Percentiles rank a stretch among this genome's conserved stretches.
Conservation (phyloP, 2,797 vertebrate genomes). For the Prunella strophiata region DNA sequence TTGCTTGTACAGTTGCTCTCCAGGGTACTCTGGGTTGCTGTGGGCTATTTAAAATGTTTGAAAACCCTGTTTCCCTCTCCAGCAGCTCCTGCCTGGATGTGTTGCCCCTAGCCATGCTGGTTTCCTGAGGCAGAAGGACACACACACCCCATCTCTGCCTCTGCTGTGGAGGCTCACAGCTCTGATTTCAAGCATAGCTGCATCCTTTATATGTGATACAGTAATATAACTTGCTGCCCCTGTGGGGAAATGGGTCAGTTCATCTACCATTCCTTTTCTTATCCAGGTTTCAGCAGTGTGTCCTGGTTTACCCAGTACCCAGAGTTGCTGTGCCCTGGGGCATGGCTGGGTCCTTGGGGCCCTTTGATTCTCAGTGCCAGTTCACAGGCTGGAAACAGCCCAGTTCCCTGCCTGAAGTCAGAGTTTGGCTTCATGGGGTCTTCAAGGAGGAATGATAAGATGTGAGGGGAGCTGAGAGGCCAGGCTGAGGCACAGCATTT, state of each 20-base stretch:
- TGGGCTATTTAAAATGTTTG: background rate
- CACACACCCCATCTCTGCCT: accelerated
- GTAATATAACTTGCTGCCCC: background rate
- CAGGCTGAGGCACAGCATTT: background rate
- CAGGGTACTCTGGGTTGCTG: background rate
- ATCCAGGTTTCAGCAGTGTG: background rate
- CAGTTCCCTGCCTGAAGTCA: background rate
- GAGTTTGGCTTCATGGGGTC: accelerated
- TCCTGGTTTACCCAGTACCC: background rate
- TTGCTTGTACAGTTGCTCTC: background rate
- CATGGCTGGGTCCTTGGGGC: accelerated
- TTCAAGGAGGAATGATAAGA: background rate
- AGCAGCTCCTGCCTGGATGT: background rate
- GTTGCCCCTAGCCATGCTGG: background rate
- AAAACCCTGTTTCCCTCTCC: background rate
- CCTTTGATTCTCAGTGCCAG: background rate
- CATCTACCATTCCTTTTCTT: background rate
- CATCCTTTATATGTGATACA: background rate
- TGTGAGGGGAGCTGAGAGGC: background rate
- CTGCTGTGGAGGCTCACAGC: accelerated
- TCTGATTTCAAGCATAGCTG: background rate
- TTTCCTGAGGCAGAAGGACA: background rate
- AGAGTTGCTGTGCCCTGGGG: background rate
- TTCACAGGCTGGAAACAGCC: background rate
- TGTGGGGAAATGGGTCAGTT: background rate